Evolutionary conservation across 2,113 vertebrate genomes (phyloP).

Genomic region (Pyrgilauda ruficollis): DNA sequence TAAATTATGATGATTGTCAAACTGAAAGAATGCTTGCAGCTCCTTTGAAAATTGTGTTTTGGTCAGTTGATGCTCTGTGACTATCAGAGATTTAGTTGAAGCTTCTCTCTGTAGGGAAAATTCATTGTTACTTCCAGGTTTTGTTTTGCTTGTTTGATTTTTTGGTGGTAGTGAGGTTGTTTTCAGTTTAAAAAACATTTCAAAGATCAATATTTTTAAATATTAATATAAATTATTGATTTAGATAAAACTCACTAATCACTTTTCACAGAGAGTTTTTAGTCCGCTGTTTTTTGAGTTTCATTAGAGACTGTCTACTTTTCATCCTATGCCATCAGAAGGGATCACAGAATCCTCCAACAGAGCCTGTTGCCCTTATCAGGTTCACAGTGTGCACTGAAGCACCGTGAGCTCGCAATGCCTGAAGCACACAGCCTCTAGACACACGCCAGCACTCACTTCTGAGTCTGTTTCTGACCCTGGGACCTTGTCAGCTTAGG

Average conservation of each 20-base stretch:
- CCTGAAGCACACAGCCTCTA: not conserved
- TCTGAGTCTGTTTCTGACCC: not conserved
- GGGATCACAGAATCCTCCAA: not conserved
- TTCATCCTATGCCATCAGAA: not conserved
- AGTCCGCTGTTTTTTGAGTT: not conserved
- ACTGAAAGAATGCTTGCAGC: not conserved
- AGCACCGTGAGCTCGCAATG: fast-evolving
- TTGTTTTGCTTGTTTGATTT: not conserved
- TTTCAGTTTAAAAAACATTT: not conserved
- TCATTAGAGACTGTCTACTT: not conserved
- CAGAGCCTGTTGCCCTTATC: not conserved
- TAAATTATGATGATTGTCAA: not conserved
- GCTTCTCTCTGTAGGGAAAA: not conserved
- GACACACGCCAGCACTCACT: not conserved
- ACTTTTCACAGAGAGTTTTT: not conserved
- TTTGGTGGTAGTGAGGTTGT: fast-evolving
- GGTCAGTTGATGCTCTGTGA: not conserved
- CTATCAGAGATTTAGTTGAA: not conserved
- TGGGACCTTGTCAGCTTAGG: not conserved
- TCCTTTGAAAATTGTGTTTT: not conserved
- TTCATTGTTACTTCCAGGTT: not conserved
- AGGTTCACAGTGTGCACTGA: not conserved
- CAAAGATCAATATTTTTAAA: not conserved
- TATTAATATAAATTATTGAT: not conserved
- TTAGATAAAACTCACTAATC: not conserved